Conservation (phyloP, 2,113 vertebrate genomes). For the Myanophis thanlyinensis region DNA sequence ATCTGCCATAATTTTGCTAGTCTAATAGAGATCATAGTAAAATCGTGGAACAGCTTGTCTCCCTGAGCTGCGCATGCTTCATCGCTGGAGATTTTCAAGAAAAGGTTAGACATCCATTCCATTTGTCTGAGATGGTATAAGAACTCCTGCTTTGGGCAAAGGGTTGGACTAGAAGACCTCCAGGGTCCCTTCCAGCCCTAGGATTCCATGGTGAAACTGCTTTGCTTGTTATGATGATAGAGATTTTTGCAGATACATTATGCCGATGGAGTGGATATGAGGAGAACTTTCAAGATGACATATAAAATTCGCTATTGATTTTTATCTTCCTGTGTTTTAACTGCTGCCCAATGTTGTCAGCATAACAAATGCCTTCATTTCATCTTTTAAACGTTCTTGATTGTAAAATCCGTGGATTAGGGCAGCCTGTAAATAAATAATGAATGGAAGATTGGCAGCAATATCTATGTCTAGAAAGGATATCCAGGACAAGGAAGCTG, state of each 20-base stretch:
- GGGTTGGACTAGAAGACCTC: not conserved
- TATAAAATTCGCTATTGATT: conserved; percentile 50
- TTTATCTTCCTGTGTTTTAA: conserved; percentile 36
- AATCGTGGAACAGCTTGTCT: not conserved
- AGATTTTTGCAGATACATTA: not conserved
- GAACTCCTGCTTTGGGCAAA: not conserved
- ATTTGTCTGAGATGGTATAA: not conserved
- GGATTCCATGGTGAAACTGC: not conserved
- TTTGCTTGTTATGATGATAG: not conserved
- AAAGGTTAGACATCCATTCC: not conserved
- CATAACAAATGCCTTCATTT: conserved; percentile 51
- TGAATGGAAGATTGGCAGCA: conserved; percentile 38
- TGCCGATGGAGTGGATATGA: conserved; percentile 12
- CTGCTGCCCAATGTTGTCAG: conserved; percentile 40
- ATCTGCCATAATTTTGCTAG: not conserved
- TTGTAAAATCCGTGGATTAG: conserved; percentile 38
- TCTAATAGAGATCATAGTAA: conserved; percentile 31
- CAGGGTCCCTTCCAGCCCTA: not conserved
- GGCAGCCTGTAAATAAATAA: conserved; percentile 48
- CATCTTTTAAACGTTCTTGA: conserved; percentile 45
- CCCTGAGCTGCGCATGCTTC: not conserved
- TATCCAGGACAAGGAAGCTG: not conserved
- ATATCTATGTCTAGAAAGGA: conserved; percentile 24
- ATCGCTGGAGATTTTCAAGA: not conserved
- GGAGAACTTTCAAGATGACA: conserved; percentile 19